Percentiles rank a stretch among this genome's conserved stretches.
Conservation (phyloP, 2,113 vertebrate genomes). For the Cynopterus brachyotis region DNA sequence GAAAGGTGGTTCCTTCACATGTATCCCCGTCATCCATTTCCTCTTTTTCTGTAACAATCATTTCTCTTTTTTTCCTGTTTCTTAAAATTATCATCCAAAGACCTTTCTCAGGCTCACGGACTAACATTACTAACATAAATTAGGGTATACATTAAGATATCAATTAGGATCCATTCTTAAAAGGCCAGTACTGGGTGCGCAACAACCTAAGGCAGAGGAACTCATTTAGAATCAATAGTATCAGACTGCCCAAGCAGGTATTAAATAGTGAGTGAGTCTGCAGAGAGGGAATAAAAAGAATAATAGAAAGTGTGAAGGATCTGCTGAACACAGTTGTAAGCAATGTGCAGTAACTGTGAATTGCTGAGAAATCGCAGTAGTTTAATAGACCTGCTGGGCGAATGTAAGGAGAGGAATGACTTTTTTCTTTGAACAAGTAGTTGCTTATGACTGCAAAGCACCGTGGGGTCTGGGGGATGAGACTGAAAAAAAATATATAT, state of each 20-base stretch:
- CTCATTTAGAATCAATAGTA: neutral
- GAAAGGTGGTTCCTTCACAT: neutral
- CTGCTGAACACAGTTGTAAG: constrained; percentile 50
- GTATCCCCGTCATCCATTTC: neutral
- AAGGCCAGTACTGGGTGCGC: neutral
- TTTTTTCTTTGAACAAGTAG: constrained; percentile 45
- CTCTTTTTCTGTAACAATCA: neutral
- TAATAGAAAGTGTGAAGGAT: constrained; percentile 53
- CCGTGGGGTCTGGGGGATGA: neutral
- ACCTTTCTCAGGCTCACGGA: neutral
- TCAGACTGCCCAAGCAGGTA: neutral
- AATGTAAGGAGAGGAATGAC: neutral
- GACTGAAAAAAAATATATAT: neutral
- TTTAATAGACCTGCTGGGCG: constrained; percentile 59
- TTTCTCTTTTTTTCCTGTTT: neutral
- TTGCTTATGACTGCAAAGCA: constrained; percentile 5
- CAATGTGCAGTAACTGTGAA: constrained; percentile 49
- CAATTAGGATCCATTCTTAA: neutral
- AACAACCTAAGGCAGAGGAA: neutral
- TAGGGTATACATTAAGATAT: neutral
- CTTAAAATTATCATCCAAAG: neutral
- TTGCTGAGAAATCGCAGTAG: constrained; percentile 56
- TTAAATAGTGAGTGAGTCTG: neutral
- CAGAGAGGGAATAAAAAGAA: constrained; percentile 25
- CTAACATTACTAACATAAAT: neutral